These are phyloP conservation scores for Metaphire vulgaris DNA, from an alignment of 1,140 invertebrate species.

Conservation along the genomic window DNA sequence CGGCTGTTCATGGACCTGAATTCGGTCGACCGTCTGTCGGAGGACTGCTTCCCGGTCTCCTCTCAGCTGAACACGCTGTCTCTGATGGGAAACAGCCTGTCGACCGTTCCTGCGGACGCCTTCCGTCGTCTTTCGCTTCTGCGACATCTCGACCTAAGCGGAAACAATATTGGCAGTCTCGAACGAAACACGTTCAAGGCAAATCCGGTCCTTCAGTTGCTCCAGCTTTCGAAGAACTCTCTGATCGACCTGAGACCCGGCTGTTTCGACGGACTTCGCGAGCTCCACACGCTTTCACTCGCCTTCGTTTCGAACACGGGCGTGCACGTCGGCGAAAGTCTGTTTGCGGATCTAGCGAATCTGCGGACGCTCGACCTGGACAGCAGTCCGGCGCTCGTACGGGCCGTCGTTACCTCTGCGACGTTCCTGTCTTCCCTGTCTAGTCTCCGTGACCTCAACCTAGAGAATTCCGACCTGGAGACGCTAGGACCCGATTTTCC, in stretches of 20 bases:
- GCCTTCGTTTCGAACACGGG: slow-evolving; percentile 60
- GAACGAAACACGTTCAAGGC: slow-evolving; percentile 42
- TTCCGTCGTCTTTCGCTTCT: slow-evolving; percentile 44
- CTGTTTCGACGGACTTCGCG: slow-evolving; percentile 61
- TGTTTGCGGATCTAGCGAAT: background rate
- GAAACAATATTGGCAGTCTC: slow-evolving; percentile 48
- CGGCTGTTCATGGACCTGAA: slow-evolving; percentile 63
- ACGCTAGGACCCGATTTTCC: slow-evolving; percentile 58
- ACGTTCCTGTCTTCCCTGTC: slow-evolving; percentile 61
- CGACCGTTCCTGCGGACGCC: background rate
- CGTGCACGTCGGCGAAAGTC: slow-evolving; percentile 32
- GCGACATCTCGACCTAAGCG: slow-evolving; percentile 51
- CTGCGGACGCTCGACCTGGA: slow-evolving; percentile 62
- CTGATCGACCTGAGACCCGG: slow-evolving; percentile 61
- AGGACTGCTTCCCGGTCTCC: slow-evolving; percentile 24
- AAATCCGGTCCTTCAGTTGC: slow-evolving; percentile 49
- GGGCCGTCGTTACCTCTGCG: slow-evolving; percentile 58
- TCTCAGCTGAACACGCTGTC: slow-evolving; percentile 31
- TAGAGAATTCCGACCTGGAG: slow-evolving; percentile 36
- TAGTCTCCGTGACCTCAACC: slow-evolving; percentile 56
- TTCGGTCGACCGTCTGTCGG: slow-evolving; percentile 32
- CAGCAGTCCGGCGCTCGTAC: slow-evolving; percentile 64
- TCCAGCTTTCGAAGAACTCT: slow-evolving; percentile 72
- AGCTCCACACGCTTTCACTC: slow-evolving; percentile 62
- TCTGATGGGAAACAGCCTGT: slow-evolving; percentile 34